Percentiles rank a stretch among this genome's conserved stretches.
These are phyloP conservation scores for Poecilobothrus nobilitatus DNA, from an alignment of 2,888 invertebrate genomes.

Conservation along the genomic window DNA sequence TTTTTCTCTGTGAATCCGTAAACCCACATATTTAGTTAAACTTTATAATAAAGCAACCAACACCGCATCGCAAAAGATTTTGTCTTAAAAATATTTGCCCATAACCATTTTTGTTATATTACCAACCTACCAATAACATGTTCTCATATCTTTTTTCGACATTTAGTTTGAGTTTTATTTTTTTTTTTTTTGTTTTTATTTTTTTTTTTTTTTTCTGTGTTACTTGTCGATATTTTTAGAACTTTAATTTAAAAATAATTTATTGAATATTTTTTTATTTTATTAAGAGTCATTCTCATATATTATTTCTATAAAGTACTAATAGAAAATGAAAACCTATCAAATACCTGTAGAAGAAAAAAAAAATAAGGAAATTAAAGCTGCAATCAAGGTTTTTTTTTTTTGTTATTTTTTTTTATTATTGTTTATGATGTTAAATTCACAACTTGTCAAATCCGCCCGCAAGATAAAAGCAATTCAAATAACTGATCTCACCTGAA, in stretches of 20 bases:
- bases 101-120: neutral
- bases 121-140: neutral
- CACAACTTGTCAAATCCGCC: neutral
- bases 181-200: neutral
- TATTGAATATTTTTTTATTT: neutral
- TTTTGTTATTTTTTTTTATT: neutral
- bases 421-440: neutral
- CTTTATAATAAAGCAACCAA: no score
- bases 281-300: conserved; percentile 2
- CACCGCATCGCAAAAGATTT: no score
- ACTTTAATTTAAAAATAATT: neutral
- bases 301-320: neutral
- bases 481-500: neutral
- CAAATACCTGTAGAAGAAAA: neutral
- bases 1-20: neutral
- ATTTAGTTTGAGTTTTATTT: no score
- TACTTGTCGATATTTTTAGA: no score
- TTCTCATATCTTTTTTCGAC: no score
- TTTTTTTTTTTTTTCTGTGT: neutral
- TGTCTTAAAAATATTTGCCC: neutral
- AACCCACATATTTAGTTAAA: neutral
- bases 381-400: conserved; percentile 1
- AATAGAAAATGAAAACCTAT: no score
- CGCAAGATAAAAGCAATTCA: neutral
- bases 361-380: neutral